These are phyloP conservation scores for Drosophila pandora DNA, from an alignment of 1,140 invertebrate species.

Conservation along the genomic window DNA sequence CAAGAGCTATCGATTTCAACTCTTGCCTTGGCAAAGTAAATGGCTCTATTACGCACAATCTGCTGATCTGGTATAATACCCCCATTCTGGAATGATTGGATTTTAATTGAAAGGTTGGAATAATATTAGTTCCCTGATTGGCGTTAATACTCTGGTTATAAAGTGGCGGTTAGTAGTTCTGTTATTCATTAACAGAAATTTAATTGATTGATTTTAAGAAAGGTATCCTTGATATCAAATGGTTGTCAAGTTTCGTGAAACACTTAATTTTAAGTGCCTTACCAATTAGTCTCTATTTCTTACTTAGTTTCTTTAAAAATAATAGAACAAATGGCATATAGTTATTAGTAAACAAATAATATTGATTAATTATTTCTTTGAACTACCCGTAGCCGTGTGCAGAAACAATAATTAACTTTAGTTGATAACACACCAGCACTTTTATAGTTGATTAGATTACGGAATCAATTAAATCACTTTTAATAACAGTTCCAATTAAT, in stretches of 20 bases:
- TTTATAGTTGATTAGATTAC: conserved; percentile 20
- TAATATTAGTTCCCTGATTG: background rate
- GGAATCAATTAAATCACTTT: background rate
- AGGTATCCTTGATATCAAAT: too few relatives aligned
- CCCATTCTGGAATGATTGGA: background rate
- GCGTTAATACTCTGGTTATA: too few relatives aligned
- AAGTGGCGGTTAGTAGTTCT: too few relatives aligned
- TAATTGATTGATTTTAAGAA: too few relatives aligned
- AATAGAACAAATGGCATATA: too few relatives aligned
- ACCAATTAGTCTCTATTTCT: too few relatives aligned
- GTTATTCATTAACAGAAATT: too few relatives aligned
- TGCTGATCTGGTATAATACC: background rate
- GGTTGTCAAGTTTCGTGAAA: too few relatives aligned
- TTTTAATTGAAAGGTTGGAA: background rate
- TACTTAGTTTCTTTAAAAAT: too few relatives aligned
- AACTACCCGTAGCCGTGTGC: conserved; percentile 1
- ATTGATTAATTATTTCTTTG: background rate
- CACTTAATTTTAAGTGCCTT: too few relatives aligned
- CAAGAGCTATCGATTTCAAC: conserved; percentile 61
- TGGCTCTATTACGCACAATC: conserved; percentile 34
- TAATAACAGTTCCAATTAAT: background rate
- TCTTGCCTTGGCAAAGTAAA: conserved; percentile 35
- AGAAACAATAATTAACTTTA: conserved; percentile 4
- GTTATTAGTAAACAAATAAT: background rate
- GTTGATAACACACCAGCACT: background rate